Evolutionary conservation across 2,797 vertebrate genomes (phyloP).

Genomic region (Neosilurus mollespiculum): DNA sequence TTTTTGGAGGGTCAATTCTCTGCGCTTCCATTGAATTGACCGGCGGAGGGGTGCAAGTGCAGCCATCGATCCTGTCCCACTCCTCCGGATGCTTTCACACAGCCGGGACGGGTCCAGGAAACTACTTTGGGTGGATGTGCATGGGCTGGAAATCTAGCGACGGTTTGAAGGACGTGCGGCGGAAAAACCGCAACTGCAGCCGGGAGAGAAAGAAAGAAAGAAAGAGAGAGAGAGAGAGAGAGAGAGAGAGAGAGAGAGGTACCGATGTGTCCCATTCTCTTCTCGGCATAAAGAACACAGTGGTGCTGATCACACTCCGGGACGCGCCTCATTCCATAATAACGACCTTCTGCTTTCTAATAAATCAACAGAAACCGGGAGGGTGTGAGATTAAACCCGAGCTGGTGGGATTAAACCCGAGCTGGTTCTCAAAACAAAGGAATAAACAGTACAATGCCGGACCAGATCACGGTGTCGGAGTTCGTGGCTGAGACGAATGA

Average conservation of each 20-base stretch:
- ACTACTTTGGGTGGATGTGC: conserved; percentile 1
- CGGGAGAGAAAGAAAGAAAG: not conserved
- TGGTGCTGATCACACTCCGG: conserved; percentile 68
- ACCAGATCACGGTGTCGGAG: conserved; percentile 96
- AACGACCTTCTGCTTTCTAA: not conserved
- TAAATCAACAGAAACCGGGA: no score
- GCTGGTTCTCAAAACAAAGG: conserved; percentile 9
- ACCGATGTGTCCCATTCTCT: conserved; percentile 5
- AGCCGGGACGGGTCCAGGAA: not conserved
- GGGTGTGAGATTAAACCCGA: not conserved
- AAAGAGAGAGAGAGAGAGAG: not conserved
- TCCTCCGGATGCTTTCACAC: not conserved
- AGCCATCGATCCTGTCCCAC: conserved; percentile 3
- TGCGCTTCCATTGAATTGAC: conserved; percentile 72
- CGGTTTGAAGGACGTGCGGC: not conserved
- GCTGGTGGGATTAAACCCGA: conserved; percentile 31
- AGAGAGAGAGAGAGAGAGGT: not conserved
- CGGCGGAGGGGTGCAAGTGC: conserved; percentile 57
- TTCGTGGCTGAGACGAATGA: conserved; percentile 98
- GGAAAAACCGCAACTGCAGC: not conserved
- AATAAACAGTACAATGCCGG: conserved; percentile 77
- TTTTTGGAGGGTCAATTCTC: conserved; percentile 64
- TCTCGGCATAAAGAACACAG: conserved; percentile 37
- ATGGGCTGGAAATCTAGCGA: conserved; percentile 16
- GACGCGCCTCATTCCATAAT: conserved; percentile 21